Percentiles rank a stretch among this genome's conserved stretches.
Evolutionary conservation across 2,797 vertebrate species (phyloP).

Genomic region (Dallia pectoralis): DNA sequence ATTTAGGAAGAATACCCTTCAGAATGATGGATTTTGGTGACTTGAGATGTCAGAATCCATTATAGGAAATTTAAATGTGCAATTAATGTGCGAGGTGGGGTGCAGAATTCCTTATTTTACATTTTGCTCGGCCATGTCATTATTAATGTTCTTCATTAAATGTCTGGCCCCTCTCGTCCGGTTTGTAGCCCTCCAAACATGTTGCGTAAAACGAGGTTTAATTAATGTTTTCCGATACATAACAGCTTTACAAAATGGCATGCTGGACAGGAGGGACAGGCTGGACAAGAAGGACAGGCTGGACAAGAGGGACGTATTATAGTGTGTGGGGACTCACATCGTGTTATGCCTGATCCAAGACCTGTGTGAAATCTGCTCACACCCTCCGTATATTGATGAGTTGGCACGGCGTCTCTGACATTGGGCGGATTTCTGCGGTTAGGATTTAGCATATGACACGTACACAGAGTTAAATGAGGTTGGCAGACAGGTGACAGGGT

Average conservation of each 20-base stretch:
- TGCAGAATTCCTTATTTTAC: conserved; percentile 72
- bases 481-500: conserved; percentile 46
- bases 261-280: conserved; percentile 34
- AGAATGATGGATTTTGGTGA: conserved; percentile 86
- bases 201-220: conserved; percentile 64
- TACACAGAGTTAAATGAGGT: conserved; percentile 32
- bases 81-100: conserved; percentile 77
- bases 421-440: conserved; percentile 29
- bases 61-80: conserved; percentile 82
- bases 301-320: conserved; percentile 34
- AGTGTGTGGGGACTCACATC: not conserved
- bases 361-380: conserved; percentile 23
- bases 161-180: conserved; percentile 47
- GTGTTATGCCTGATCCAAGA: conserved; percentile 34
- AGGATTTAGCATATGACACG: conserved; percentile 23
- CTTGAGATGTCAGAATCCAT: conserved; percentile 84
- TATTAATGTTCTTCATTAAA: conserved; percentile 74
- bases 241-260: conserved; percentile 39
- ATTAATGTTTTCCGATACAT: conserved; percentile 67
- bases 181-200: conserved; percentile 39
- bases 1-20: conserved; percentile 85
- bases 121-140: conserved; percentile 67
- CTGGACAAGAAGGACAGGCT: conserved; percentile 33
- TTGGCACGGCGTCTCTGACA: conserved; percentile 18
- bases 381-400: conserved; percentile 18